Conservation (phyloP, 2,797 vertebrate species). For the Muraenolepis orangiensis region DNA sequence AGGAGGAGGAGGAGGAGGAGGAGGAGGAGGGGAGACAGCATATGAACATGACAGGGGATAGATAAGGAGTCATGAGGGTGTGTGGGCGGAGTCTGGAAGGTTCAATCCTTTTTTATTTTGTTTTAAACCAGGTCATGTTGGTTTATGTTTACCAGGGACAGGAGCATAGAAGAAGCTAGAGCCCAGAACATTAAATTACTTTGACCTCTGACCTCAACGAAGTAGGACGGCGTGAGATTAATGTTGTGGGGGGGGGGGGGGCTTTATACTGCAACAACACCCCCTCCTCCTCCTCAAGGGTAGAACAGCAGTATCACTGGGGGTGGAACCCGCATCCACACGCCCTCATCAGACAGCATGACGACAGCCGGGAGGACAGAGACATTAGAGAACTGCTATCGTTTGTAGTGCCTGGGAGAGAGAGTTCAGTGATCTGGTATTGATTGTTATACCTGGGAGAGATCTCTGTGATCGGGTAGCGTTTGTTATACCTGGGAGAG, state of each 20-base stretch:
- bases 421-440: neutral
- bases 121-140: constrained; percentile 40
- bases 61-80: constrained; percentile 13
- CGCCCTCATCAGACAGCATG: neutral
- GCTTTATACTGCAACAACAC: constrained; percentile 62
- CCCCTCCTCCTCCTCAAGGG: constrained; percentile 25
- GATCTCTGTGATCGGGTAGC: neutral
- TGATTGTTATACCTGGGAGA: neutral
- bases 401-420: neutral
- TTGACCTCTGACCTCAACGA: constrained; percentile 62
- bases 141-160: constrained; percentile 44
- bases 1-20: neutral
- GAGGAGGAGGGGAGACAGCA: neutral
- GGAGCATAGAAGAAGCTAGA: constrained; percentile 37
- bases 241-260: constrained; percentile 29
- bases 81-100: neutral
- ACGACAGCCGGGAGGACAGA: neutral
- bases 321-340: neutral
- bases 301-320: constrained; percentile 24
- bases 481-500: no score
- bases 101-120: constrained; percentile 22
- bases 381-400: neutral
- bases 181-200: constrained; percentile 57
- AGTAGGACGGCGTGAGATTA: constrained; percentile 67
- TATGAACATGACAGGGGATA: neutral